Conservation (phyloP, 2,797 vertebrate species). For the Euphonia xanthogaster region DNA sequence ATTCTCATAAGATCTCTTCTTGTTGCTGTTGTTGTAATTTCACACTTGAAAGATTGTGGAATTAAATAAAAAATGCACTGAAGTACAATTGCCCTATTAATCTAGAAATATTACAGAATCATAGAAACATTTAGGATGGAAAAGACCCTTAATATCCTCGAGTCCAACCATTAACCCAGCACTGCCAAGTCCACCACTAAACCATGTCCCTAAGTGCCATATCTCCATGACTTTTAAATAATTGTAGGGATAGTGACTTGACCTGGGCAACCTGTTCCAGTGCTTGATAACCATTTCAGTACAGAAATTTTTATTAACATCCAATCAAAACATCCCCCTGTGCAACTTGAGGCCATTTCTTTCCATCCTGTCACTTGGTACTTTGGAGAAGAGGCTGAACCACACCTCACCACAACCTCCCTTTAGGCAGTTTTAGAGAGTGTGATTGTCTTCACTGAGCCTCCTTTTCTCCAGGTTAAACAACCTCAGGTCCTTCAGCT, state of each 20-base stretch:
- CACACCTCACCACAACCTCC: background rate
- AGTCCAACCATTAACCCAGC: background rate
- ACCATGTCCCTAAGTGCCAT: too few relatives aligned
- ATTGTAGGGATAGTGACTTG: background rate
- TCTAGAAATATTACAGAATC: background rate
- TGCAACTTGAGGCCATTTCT: background rate
- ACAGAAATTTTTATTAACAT: background rate
- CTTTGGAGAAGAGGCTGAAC: background rate
- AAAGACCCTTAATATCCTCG: background rate
- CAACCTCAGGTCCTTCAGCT: background rate
- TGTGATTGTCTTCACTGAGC: background rate
- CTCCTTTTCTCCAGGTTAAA: background rate
- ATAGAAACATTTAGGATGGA: background rate
- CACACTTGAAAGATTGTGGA: background rate
- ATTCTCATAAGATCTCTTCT: background rate
- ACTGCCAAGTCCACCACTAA: background rate
- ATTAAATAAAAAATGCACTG: background rate
- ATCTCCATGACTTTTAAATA: background rate
- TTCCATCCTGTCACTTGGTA: background rate
- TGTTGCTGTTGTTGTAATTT: background rate
- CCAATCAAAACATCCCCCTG: background rate
- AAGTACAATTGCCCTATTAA: background rate
- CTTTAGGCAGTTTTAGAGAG: background rate
- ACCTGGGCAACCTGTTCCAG: background rate
- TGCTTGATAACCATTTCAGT: background rate